Conservation (phyloP, 1,140 invertebrate species). For the Pemphigus obesinymphae region DNA sequence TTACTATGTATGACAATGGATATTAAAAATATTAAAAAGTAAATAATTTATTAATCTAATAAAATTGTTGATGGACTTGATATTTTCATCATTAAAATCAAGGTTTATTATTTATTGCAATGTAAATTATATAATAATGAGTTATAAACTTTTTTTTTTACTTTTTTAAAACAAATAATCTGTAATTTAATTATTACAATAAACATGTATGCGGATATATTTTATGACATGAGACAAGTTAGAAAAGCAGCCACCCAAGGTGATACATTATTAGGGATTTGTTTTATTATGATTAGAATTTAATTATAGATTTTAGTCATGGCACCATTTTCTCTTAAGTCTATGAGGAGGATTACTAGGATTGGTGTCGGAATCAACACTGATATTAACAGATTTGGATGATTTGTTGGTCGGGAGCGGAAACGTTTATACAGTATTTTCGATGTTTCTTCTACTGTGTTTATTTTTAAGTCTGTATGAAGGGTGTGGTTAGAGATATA, state of each 20-base stretch:
- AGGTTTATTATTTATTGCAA: too few relatives aligned
- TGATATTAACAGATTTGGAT: not conserved
- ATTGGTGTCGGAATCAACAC: not conserved
- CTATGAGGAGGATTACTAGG: not conserved
- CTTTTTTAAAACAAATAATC: too few relatives aligned
- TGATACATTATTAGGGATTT: not conserved
- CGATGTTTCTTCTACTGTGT: not conserved
- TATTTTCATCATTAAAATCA: too few relatives aligned
- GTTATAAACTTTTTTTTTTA: too few relatives aligned
- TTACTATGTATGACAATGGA: too few relatives aligned
- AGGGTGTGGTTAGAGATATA: not conserved
- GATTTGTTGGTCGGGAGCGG: not conserved
- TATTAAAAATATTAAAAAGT: too few relatives aligned
- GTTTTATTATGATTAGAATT: too few relatives aligned
- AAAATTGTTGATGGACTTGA: too few relatives aligned
- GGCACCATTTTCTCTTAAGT: not conserved
- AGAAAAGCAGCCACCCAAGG: not conserved
- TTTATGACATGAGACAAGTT: not conserved
- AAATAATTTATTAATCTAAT: too few relatives aligned
- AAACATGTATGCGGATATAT: too few relatives aligned
- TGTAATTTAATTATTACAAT: too few relatives aligned
- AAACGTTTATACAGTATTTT: not conserved
- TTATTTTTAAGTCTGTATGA: not conserved
- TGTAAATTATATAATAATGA: too few relatives aligned
- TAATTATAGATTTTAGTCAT: not conserved